A percentile compares a stretch with the other conserved stretches of the same genome.
These are phyloP conservation scores for Platichthys stellatus DNA, from an alignment of 2,113 vertebrate species.

Conservation along the genomic window DNA sequence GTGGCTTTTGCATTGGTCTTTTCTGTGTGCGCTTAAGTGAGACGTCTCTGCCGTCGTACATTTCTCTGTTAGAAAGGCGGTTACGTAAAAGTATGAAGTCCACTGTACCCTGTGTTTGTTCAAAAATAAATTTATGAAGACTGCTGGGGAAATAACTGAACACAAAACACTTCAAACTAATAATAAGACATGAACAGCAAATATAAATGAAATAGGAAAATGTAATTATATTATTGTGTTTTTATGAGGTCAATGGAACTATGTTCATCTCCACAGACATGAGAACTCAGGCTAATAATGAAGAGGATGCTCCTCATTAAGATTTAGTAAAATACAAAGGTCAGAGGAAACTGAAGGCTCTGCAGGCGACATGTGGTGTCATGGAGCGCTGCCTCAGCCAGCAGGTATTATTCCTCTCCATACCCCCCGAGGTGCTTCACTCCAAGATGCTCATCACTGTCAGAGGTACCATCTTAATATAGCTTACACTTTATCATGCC, in stretches of 20 bases:
- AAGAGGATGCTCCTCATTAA: constrained; percentile 20
- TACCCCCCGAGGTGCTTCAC: background rate
- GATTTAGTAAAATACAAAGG: constrained; percentile 44
- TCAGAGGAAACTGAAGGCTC: constrained; percentile 22
- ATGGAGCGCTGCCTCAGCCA: background rate
- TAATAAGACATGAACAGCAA: too few relatives aligned
- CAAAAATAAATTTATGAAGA: too few relatives aligned
- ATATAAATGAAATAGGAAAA: too few relatives aligned
- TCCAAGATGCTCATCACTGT: background rate
- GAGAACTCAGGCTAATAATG: background rate
- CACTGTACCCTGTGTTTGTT: too few relatives aligned
- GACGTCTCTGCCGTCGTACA: too few relatives aligned
- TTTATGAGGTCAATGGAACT: background rate
- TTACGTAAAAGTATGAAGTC: too few relatives aligned
- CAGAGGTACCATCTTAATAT: background rate
- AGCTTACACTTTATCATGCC: background rate
- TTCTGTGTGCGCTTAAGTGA: too few relatives aligned
- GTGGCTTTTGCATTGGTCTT: too few relatives aligned
- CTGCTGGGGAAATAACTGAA: too few relatives aligned
- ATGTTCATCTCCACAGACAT: background rate
- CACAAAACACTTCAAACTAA: too few relatives aligned
- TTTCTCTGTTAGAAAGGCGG: too few relatives aligned
- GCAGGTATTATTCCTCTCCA: constrained; percentile 1
- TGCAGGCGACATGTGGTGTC: constrained; percentile 21
- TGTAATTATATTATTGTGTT: too few relatives aligned